Evolutionary conservation across 1,140 invertebrate species (phyloP).

Genomic region (Vanessa tameamea): DNA sequence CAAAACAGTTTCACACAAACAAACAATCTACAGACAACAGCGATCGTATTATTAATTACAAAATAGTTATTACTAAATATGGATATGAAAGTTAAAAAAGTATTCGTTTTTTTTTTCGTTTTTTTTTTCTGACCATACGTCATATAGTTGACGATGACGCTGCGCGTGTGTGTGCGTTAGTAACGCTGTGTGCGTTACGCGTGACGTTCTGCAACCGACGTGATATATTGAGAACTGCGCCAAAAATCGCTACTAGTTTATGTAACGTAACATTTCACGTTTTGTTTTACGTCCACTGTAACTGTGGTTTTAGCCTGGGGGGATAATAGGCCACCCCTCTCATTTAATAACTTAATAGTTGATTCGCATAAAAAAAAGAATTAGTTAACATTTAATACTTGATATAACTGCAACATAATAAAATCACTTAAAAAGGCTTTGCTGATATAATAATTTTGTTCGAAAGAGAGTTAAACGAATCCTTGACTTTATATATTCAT

Average conservation of each 20-base stretch:
- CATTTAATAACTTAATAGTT: conserved; percentile 6
- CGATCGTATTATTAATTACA: background rate
- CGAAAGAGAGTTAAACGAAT: background rate
- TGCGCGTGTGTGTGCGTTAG: conserved; percentile 52
- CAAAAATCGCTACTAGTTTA: conserved; percentile 73
- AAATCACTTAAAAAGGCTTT: background rate
- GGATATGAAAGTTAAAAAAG: background rate
- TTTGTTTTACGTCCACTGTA: conserved; percentile 47
- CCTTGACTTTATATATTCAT: too few relatives aligned
- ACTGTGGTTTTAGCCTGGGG: conserved; percentile 21
- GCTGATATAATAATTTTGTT: background rate
- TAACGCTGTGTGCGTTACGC: conserved; percentile 53
- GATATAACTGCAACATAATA: too few relatives aligned
- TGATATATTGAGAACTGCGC: conserved; percentile 76
- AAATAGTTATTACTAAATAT: background rate
- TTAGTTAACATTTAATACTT: background rate
- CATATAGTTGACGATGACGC: conserved; percentile 65
- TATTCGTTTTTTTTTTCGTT: conserved; percentile 31
- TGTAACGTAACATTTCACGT: conserved; percentile 56
- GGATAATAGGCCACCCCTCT: conserved; percentile 11
- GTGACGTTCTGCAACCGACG: conserved; percentile 69
- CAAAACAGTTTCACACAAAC: background rate
- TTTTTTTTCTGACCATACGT: conserved; percentile 59
- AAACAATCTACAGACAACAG: background rate
- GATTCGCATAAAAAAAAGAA: background rate